Conservation (phyloP, 2,888 invertebrate species). For the Rhabditoides inermis region DNA sequence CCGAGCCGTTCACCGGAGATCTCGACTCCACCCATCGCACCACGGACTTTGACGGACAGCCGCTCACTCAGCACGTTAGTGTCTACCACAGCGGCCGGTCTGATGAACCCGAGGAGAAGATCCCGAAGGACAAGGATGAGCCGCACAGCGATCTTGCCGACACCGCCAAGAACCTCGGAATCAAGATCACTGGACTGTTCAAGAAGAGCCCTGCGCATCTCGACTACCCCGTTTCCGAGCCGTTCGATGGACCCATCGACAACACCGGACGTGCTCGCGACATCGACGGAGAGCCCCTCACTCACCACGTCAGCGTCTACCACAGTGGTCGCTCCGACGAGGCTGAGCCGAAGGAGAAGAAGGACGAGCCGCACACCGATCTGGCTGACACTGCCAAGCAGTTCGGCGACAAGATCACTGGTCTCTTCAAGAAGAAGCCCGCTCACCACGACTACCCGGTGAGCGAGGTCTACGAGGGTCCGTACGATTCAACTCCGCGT, state of each 20-base stretch:
- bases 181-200: slow-evolving; percentile 23
- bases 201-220: slow-evolving; percentile 20
- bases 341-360: slow-evolving; percentile 9
- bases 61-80: slow-evolving; percentile 15
- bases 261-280: slow-evolving; percentile 15
- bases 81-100: slow-evolving; percentile 8
- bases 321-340: slow-evolving; percentile 19
- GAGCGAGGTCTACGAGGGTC: slow-evolving; percentile 6
- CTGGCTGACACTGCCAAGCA: no score
- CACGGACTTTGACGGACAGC: slow-evolving; percentile 15
- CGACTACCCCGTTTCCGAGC: slow-evolving; percentile 23
- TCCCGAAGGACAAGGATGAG: not conserved
- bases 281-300: slow-evolving; percentile 18
- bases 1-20: slow-evolving; percentile 20
- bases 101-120: slow-evolving; percentile 1
- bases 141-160: no score
- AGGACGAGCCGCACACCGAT: slow-evolving; percentile 7
- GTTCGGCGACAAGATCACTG: slow-evolving; percentile 12
- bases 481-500: slow-evolving; percentile 9
- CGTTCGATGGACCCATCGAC: slow-evolving; percentile 21
- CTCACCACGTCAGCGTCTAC: slow-evolving; percentile 20
- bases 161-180: slow-evolving; percentile 5
- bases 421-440: slow-evolving; percentile 14
- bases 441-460: slow-evolving; percentile 17
- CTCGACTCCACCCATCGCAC: slow-evolving; percentile 19